Evolutionary conservation across 2,113 vertebrate species (phyloP).

Genomic region (Eurystomus gularis): DNA sequence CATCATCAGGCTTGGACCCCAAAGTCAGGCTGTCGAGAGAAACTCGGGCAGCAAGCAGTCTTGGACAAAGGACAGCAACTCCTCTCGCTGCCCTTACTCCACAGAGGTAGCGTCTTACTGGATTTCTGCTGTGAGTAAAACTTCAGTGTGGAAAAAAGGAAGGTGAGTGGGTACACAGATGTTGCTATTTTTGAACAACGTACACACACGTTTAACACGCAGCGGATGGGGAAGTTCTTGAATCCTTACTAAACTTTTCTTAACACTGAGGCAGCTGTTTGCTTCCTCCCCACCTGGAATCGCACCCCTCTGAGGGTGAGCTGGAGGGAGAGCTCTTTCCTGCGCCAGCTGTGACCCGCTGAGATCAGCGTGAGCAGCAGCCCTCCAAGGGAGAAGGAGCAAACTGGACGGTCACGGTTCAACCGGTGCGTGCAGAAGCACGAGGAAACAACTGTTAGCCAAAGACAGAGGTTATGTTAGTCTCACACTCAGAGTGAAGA

Average conservation of each 20-base stretch:
- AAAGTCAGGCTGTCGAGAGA: background rate
- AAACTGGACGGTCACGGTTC: accelerated
- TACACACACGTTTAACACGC: accelerated
- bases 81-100: background rate
- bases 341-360: accelerated
- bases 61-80: background rate
- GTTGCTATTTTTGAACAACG: accelerated
- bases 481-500: background rate
- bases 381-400: background rate
- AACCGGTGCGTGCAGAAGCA: accelerated
- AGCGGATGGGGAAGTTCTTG: background rate
- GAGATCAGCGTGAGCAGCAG: background rate
- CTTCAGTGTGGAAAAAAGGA: background rate
- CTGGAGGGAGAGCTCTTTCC: background rate
- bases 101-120: background rate
- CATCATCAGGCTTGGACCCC: accelerated
- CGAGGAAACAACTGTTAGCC: background rate
- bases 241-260: background rate
- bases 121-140: background rate
- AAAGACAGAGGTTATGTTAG: background rate
- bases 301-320: accelerated
- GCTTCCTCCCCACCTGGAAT: background rate
- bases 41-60: background rate
- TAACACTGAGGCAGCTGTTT: background rate
- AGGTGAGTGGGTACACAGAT: background rate